Base-by-base conservation (phyloP, 2,113 vertebrate species). In the Canis aureus region DNA sequence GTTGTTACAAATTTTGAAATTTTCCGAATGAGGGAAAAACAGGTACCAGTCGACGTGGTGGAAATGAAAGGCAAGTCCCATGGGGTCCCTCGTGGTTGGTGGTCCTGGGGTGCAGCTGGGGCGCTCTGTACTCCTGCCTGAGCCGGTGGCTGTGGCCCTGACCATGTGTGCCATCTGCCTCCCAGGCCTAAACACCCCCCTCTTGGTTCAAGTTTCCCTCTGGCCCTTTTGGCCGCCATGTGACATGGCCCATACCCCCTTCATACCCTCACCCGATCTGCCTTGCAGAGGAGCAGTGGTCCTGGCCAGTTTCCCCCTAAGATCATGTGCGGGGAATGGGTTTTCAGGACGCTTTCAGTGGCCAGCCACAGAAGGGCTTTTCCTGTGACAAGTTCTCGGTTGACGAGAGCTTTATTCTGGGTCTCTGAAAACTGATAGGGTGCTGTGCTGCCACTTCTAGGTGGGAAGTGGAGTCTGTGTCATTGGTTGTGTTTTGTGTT, bases 1-100 rank as follows among this genome's bases (percentile, higher is more conserved):
- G 99, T 99, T 78, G 99, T 99, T 97, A 99, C 99, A 98, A 99
- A 99, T 98, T 99, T 99, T 99, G 99, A 99, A 99, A 99, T 99
- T 98, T 99, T 99, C 99, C 98, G 99, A 97, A 99, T 99, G 99
- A 99, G 99, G 96, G 99, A 99, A 98, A 99, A 99, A 83, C 99
- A 99, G 97, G 99, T 99, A 87, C 99, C 99, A 73, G 99, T 99
- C 0, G 99, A 99, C 96, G 99, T 99, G 89, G 99, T 99, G 55
- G 99, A 99, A 96, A 99, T 99, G 99, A 99, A 99, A 99, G 99
- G 99, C 99, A 97, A 98, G 98, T 92, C 29, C 64, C 59, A 0
- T 0, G 60, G 93, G 8, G 16, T 67, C 2, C 2, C 22, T 90
- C 1, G 1, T 23, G 20, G 57, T 1, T 0, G 3, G 20, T 0